Evolutionary conservation across 2,888 invertebrate species (phyloP).

Genomic region (Perizoma flavofasciatum): DNA sequence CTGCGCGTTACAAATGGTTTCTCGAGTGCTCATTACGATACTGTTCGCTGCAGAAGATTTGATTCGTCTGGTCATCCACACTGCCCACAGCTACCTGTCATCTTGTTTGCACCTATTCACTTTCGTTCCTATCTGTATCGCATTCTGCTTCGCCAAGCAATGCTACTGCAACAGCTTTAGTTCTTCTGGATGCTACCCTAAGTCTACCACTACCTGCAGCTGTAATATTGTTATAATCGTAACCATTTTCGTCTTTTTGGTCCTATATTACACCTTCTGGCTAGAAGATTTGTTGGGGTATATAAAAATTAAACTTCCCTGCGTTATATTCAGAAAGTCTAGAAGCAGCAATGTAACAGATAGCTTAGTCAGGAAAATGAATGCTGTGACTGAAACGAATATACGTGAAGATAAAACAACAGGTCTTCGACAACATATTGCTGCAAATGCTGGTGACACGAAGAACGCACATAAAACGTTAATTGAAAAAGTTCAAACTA

Average conservation of each 20-base stretch:
- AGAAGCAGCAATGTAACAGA: slow-evolving; percentile 12
- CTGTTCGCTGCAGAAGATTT: slow-evolving; percentile 51
- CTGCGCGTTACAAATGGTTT: slow-evolving; percentile 44
- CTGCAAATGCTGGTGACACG: too few relatives aligned
- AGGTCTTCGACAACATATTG: too few relatives aligned
- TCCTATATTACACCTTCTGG: slow-evolving; percentile 43
- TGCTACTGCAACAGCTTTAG: slow-evolving; percentile 32
- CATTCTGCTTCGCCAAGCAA: slow-evolving; percentile 42
- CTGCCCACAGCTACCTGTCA: slow-evolving; percentile 45
- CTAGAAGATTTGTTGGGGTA: slow-evolving; percentile 41
- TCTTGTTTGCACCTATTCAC: slow-evolving; percentile 41
- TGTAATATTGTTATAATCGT: slow-evolving; percentile 38
- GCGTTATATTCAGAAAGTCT: slow-evolving; percentile 31
- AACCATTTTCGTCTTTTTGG: slow-evolving; percentile 36
- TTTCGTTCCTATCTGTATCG: slow-evolving; percentile 44
- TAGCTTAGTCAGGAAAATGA: neutral
- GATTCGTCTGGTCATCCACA: slow-evolving; percentile 43
- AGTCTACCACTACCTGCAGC: slow-evolving; percentile 28
- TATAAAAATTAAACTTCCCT: slow-evolving; percentile 37
- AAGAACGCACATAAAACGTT: neutral
- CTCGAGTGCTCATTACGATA: slow-evolving; percentile 44
- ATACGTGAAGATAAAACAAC: neutral
- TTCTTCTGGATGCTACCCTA: slow-evolving; percentile 25
- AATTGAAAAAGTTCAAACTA: neutral
- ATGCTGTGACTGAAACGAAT: neutral